Evolutionary conservation across 2,797 vertebrate species (phyloP), one percentile per base, ranked within the genome.

Genomic region (Sciurus vulgaris): DNA sequence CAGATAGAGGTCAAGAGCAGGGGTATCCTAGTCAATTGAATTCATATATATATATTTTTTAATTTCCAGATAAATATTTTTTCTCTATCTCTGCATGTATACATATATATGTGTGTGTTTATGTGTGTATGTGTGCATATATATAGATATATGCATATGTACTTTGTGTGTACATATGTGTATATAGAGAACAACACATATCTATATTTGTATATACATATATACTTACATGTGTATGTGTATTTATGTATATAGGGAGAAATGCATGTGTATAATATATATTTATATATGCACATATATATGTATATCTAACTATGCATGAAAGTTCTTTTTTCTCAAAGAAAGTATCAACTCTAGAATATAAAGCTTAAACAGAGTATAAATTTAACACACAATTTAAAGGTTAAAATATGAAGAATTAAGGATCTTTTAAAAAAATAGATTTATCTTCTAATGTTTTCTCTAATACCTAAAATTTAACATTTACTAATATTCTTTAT

Each of bases 401-500:
- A 49, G 26, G 8, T 79, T 69, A 74, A 92, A 44, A 28, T 65
- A 87, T 1, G 79, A 13, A 74, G 5, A 93, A 67, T 82, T 67
- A 35, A 86, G 13, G 20, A 13, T 7, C 14, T 84, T 91, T 85
- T 65, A 67, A 17, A 63, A 9, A n/a, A 0, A 22, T 56, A 85
- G 12, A 83, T 88, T 33, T 78, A 9, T 56, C 28, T 24, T 67
- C 7, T 15, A n/a, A 12, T 77, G 7, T 92, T 90, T 78, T 85
- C 5, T 76, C 20, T 77, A 76, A 79, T 84, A 79, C 4, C 7
- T 72, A 63, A 49, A 15, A 81, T 77, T 86, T 93, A 86, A 69
- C n/a, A 92, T 83, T 93, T 86, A 54, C 33, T 82, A 44, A 85
- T 63, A 10, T 33, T 20, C 11, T 86, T 84, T 26, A 81, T 83